Evolutionary conservation across 2,113 vertebrate species (phyloP).

Genomic region (Anolis sagrei): DNA sequence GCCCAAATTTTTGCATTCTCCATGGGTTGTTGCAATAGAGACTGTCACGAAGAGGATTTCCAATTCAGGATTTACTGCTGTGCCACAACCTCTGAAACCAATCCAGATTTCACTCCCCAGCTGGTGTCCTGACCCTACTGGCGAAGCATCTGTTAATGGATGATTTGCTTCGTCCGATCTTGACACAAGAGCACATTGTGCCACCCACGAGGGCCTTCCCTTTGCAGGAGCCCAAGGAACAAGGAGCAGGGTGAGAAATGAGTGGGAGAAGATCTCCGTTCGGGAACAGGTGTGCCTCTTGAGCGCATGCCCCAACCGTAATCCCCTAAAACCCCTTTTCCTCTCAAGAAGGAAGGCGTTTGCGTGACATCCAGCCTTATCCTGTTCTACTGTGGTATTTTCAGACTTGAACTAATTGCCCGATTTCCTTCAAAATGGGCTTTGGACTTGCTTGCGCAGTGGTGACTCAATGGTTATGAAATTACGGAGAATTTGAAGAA

Average conservation of each 20-base stretch:
- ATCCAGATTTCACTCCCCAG: not conserved
- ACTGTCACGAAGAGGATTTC: too few species aligned
- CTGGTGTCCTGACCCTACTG: not conserved
- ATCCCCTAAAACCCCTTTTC: not conserved
- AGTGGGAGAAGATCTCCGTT: not conserved
- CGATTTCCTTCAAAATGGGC: not conserved
- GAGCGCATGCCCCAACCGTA: too few species aligned
- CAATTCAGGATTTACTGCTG: too few species aligned
- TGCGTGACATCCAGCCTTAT: not conserved
- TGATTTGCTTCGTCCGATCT: not conserved
- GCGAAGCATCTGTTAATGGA: not conserved
- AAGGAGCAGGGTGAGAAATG: not conserved
- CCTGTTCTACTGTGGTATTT: not conserved
- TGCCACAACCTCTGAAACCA: not conserved
- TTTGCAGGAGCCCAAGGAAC: not conserved
- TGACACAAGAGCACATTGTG: not conserved
- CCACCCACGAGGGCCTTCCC: not conserved
- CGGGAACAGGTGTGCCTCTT: not conserved
- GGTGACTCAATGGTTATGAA: too few species aligned
- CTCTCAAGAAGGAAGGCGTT: not conserved
- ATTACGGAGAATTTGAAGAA: not conserved
- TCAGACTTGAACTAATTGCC: not conserved
- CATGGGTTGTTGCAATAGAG: too few species aligned
- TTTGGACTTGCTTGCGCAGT: not conserved
- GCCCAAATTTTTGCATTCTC: too few species aligned